Conservation (phyloP, 2,888 invertebrate species). For the Conomelus anceps region DNA sequence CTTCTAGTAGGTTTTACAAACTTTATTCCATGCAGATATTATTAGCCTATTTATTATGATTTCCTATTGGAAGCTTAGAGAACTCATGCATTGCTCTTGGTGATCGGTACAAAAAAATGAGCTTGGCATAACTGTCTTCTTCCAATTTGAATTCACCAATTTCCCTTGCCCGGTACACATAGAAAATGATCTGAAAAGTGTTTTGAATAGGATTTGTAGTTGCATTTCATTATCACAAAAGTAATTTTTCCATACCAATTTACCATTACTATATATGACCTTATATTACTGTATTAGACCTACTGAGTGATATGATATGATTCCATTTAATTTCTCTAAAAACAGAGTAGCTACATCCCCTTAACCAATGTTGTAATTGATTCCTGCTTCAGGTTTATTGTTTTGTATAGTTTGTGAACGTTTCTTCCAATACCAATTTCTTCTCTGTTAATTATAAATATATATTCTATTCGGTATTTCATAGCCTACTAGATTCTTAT, state of each 20-base stretch:
- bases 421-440: no score
- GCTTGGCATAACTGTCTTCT: slow-evolving; percentile 54
- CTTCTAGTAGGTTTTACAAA: not conserved
- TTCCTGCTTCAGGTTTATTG: no score
- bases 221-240: not conserved
- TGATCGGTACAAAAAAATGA: slow-evolving; percentile 55
- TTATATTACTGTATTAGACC: no score
- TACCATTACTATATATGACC: not conserved
- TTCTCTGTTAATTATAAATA: no score
- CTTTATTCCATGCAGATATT: no score
- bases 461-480: no score
- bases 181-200: slow-evolving; percentile 6
- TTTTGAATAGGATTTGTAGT: not conserved
- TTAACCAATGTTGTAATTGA: no score
- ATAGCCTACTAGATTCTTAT: no score
- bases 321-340: not conserved
- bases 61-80: slow-evolving; percentile 39
- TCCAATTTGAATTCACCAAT: slow-evolving; percentile 50
- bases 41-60: not conserved
- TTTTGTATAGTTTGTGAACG: no score
- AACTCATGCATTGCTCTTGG: slow-evolving; percentile 53
- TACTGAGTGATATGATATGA: not conserved
- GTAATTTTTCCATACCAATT: no score
- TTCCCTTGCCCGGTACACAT: slow-evolving; percentile 20
- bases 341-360: no score